Percentiles rank a stretch among this genome's conserved stretches.
Conservation (phyloP, 2,797 vertebrate genomes). For the Crocidura indochinensis region DNA sequence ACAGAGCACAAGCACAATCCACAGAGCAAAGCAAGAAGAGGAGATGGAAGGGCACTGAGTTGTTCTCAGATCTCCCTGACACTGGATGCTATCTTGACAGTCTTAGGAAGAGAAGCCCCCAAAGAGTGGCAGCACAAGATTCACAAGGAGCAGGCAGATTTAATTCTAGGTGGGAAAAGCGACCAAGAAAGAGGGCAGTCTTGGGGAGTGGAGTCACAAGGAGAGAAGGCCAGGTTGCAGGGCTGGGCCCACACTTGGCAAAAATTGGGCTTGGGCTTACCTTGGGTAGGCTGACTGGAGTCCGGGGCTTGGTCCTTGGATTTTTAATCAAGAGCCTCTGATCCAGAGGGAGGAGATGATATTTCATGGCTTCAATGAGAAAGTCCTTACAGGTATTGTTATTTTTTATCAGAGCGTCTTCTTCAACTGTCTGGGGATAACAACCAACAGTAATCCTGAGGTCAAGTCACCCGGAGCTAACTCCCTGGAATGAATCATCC, state of each 20-base stretch:
- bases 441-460: conserved; percentile 51
- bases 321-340: conserved; percentile 98
- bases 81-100: conserved; percentile 44
- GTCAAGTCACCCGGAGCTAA: too few species aligned
- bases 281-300: conserved; percentile 97
- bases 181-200: conserved; percentile 8
- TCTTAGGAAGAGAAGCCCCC: conserved; percentile 46
- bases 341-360: conserved; percentile 97
- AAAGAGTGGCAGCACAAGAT: conserved; percentile 4
- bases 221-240: not conserved
- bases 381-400: conserved; percentile 99
- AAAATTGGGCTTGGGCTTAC: conserved; percentile 87
- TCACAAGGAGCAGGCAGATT: conserved; percentile 49
- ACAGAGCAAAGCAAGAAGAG: not conserved
- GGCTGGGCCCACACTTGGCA: not conserved
- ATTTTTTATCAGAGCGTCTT: conserved; percentile 98
- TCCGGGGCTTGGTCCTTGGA: conserved; percentile 96
- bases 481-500: too few species aligned
- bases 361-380: conserved; percentile 99
- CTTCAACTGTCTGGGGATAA: conserved; percentile 95
- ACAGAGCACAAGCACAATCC: not conserved
- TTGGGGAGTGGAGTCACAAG: not conserved
- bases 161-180: not conserved
- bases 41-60: not conserved
- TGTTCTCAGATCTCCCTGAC: conserved; percentile 7